Evolutionary conservation across 2,113 vertebrate genomes (phyloP).

Genomic region (Hemichromis elongatus): DNA sequence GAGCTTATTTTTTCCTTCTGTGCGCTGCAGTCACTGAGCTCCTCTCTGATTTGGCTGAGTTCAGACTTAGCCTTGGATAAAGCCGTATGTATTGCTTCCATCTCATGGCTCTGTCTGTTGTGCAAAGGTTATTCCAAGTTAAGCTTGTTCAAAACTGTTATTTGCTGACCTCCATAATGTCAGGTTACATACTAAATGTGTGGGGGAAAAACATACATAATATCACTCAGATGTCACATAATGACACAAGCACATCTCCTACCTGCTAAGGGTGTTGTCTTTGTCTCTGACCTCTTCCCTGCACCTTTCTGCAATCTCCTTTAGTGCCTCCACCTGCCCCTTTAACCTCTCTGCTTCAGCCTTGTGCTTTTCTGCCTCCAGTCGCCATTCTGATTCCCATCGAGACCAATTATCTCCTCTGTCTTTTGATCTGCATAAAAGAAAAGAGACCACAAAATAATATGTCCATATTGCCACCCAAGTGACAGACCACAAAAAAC

Average conservation of each 20-base stretch:
- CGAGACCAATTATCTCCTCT: constrained; percentile 16
- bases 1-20: constrained; percentile 48
- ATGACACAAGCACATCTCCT: not conserved
- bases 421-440: constrained; percentile 43
- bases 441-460: not conserved
- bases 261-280: constrained; percentile 65
- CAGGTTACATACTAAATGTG: not conserved
- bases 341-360: constrained; percentile 64
- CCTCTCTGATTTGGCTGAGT: constrained; percentile 36
- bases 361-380: constrained; percentile 53
- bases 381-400: constrained; percentile 47
- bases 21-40: constrained; percentile 36
- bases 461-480: not conserved
- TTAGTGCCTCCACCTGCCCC: constrained; percentile 65
- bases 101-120: constrained; percentile 58
- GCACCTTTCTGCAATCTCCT: constrained; percentile 37
- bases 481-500: not conserved
- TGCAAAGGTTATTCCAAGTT: not conserved
- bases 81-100: constrained; percentile 54
- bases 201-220: not conserved
- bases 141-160: not conserved
- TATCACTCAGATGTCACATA: not conserved
- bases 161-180: not conserved
- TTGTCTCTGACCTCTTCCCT: constrained; percentile 61
- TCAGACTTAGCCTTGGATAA: constrained; percentile 51